Evolutionary conservation across 1,140 invertebrate species (phyloP).

Genomic region (Drosophila mojavensis): DNA sequence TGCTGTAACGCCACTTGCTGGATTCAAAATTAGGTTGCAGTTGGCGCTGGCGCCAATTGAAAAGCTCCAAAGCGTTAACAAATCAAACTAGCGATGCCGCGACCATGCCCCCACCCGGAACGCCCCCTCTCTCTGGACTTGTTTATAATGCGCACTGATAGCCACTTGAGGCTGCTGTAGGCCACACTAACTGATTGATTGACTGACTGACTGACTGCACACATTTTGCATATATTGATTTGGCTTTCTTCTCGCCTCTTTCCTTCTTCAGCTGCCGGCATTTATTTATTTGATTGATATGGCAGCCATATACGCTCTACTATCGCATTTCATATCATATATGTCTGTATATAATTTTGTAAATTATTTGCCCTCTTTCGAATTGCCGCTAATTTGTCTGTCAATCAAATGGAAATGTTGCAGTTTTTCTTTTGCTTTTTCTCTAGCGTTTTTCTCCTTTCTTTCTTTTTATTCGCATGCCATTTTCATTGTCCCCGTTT

Average conservation of each 20-base stretch:
- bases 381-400: conserved; percentile 81
- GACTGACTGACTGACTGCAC: conserved; percentile 41
- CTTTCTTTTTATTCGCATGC: not conserved
- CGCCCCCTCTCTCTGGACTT: conserved; percentile 16
- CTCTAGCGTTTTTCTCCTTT: too few relatives aligned
- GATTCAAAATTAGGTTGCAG: conserved; percentile 72
- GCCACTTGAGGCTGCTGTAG: conserved; percentile 63
- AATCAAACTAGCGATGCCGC: conserved; percentile 38
- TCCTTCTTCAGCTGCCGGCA: conserved; percentile 24
- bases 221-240: conserved; percentile 47
- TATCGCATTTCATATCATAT: conserved; percentile 2
- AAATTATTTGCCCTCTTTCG: conserved; percentile 72
- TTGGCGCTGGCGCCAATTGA: conserved; percentile 63
- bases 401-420: conserved; percentile 66
- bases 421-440: conserved; percentile 27
- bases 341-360: conserved; percentile 48
- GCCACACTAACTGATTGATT: conserved; percentile 21
- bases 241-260: conserved; percentile 60
- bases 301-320: conserved; percentile 37
- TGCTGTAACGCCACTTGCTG: conserved; percentile 67
- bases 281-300: conserved; percentile 79
- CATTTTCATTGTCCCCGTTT: conserved; percentile 39
- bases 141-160: conserved; percentile 57
- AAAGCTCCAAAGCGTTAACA: conserved; percentile 41
- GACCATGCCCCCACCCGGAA: rapidly evolving